Base-by-base conservation (phyloP, 1,140 invertebrate genomes). In the Chelonus insularis region DNA sequence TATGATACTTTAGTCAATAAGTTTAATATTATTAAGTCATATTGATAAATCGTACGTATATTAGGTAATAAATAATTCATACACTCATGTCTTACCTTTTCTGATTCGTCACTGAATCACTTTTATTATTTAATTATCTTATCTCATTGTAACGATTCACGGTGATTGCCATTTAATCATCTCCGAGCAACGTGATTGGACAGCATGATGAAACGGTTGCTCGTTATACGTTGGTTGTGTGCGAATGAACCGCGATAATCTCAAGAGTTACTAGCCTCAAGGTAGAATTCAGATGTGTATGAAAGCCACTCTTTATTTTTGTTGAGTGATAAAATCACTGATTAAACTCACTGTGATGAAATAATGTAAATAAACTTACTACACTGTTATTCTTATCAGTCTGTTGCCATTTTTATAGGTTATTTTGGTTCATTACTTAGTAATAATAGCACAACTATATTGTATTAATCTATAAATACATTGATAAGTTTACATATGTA, bases 211-310 rank as follows among this genome's bases (percentile, higher is more conserved):
- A 41, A 51, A 50, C 47, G 47, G n/a, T 34, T 52, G 57, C 34
- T 51, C 47, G 20, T 51, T 59, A 29, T 34, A 25, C 29, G 47
- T 36, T 4, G 32, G 41, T 51, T 58, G 36, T 25, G 21, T 37
- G 56, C 29, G 56, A 48, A 58, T 47, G 29, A 18, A 36, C 57
- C 37, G 57, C 36, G 57, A 51, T 60, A 60, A 60, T 60, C 57
- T 60, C 56, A 48, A 58, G 56, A 18, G 56, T 47, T 48, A 23
- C 45, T 48, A 58, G 47, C 57, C 57, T 43, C 21, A 51, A 51
- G 57, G 57, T 25, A 20, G 29, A 51, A 57, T 57, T 43, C 37
- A 41, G 1, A 11, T 29, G 39, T 32, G 21, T 11, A 55, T 20
- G 25, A 50, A 60, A 60, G 57, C 36, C 21, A 25, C 45, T 16